Conservation (phyloP, 2,113 vertebrate species). For the Polyodon spathula region DNA sequence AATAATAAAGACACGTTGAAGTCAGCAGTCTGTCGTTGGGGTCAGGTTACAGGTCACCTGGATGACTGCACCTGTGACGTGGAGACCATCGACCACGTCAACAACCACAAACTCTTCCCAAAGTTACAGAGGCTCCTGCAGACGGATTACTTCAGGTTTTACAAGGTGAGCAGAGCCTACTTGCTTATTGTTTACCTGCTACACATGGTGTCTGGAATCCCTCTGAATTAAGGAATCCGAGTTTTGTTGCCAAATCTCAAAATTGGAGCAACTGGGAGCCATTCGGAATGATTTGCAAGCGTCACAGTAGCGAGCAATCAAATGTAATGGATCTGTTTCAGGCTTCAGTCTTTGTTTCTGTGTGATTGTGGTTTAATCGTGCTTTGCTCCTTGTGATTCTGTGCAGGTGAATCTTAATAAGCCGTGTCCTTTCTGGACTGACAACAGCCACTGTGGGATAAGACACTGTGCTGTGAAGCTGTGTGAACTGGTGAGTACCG, state of each 20-base stretch:
- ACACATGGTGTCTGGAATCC: too few species aligned
- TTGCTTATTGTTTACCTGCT: too few species aligned
- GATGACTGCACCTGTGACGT: slow-evolving; percentile 88
- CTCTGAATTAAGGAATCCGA: too few species aligned
- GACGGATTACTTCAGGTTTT: slow-evolving; percentile 87
- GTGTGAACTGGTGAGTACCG: slow-evolving; percentile 69
- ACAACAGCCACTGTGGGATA: slow-evolving; percentile 69
- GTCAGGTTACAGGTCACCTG: slow-evolving; percentile 74
- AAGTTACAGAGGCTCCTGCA: slow-evolving; percentile 72
- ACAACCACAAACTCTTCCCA: slow-evolving; percentile 78
- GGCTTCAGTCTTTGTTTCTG: background rate
- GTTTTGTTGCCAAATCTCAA: too few species aligned
- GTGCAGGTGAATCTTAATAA: slow-evolving; percentile 82
- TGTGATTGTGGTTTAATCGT: background rate
- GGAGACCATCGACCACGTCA: slow-evolving; percentile 82
- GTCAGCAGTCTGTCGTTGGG: background rate
- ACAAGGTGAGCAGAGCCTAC: slow-evolving; percentile 80
- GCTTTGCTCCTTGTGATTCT: background rate
- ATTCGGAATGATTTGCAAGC: too few species aligned
- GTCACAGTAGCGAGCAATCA: background rate
- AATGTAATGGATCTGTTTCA: background rate
- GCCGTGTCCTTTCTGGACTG: slow-evolving; percentile 83
- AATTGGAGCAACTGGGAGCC: too few species aligned
- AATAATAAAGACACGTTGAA: background rate
- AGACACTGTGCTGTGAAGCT: slow-evolving; percentile 77